phyloP scores from a whole-genome alignment of 1,140 invertebrate species.

The Aphelinus certus region DNA sequence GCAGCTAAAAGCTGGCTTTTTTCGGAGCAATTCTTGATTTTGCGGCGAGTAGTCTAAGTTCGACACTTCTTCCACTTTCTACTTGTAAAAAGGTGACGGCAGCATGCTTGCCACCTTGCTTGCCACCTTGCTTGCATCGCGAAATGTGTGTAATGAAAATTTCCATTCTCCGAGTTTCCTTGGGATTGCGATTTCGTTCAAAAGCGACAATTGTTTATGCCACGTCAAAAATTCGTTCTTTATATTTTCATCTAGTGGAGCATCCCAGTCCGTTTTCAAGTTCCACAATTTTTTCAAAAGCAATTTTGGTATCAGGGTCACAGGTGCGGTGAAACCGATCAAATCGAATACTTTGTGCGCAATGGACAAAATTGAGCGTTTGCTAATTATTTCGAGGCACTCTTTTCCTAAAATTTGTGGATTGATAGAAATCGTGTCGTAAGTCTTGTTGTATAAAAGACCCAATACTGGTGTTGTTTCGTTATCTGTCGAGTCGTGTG shows the following conservation, averaged over 20 bases:
- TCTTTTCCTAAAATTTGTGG: conserved; percentile 2
- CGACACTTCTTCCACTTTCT: background rate
- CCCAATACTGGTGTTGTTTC: conserved; percentile 42
- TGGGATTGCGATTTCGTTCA: conserved; percentile 30
- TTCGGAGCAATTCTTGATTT: conserved; percentile 54
- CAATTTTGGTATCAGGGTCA: conserved; percentile 46
- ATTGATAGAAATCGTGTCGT: conserved; percentile 38
- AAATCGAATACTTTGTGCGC: conserved; percentile 52
- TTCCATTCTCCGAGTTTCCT: background rate
- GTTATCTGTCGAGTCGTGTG: background rate
- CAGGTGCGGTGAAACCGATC: conserved; percentile 50
- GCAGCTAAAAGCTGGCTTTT: conserved; percentile 52
- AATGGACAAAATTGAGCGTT: conserved; percentile 42
- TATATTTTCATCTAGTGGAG: background rate
- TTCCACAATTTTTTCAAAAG: conserved; percentile 47
- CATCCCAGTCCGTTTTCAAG: conserved; percentile 37
- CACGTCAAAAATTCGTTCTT: conserved; percentile 30
- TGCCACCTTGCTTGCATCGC: background rate
- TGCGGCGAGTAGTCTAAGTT: conserved; percentile 40
- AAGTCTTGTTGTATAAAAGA: conserved; percentile 41
- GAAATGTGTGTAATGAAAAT: background rate
- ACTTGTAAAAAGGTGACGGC: conserved; percentile 40
- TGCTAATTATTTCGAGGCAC: conserved; percentile 24
- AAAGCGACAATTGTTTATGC: conserved; percentile 51
- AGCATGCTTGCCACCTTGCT: background rate